Evolutionary conservation across 2,797 vertebrate species (phyloP).

Genomic region (Coregonus ussuriensis): DNA sequence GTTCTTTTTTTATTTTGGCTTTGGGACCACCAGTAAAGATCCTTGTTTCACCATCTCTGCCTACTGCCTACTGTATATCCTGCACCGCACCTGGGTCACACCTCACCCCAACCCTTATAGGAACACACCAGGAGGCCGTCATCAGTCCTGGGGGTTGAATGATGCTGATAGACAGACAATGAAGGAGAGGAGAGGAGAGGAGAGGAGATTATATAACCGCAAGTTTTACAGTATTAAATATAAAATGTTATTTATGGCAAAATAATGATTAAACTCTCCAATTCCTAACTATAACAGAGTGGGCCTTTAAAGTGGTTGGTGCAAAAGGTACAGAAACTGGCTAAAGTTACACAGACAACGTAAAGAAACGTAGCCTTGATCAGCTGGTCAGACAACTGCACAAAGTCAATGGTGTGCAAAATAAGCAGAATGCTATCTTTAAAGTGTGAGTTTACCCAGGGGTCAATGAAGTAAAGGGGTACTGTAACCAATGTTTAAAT

Average conservation of each 20-base stretch:
- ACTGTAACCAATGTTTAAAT: conserved; percentile 39
- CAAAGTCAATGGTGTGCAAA: conserved; percentile 39
- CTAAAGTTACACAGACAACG: conserved; percentile 13
- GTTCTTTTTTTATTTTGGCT: too few species aligned
- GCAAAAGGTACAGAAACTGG: conserved; percentile 10
- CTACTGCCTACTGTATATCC: too few species aligned
- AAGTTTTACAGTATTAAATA: too few species aligned
- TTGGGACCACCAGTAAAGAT: too few species aligned
- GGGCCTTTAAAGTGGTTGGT: not conserved
- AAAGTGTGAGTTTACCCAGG: not conserved
- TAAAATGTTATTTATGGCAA: too few species aligned
- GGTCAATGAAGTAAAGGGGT: conserved; percentile 33
- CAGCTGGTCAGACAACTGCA: conserved; percentile 38
- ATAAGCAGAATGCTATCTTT: conserved; percentile 10
- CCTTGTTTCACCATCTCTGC: too few species aligned
- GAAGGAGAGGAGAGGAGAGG: not conserved
- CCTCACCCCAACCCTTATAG: not conserved
- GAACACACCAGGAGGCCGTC: conserved; percentile 60
- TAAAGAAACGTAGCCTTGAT: conserved; percentile 7
- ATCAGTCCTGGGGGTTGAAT: conserved; percentile 38
- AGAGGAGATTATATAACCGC: too few species aligned
- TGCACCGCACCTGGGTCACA: too few species aligned
- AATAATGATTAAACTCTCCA: too few species aligned
- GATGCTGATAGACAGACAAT: conserved; percentile 37
- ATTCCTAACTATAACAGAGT: too few species aligned